Base-by-base conservation (phyloP, 1,140 invertebrate genomes). In the Drosophila simulans region DNA sequence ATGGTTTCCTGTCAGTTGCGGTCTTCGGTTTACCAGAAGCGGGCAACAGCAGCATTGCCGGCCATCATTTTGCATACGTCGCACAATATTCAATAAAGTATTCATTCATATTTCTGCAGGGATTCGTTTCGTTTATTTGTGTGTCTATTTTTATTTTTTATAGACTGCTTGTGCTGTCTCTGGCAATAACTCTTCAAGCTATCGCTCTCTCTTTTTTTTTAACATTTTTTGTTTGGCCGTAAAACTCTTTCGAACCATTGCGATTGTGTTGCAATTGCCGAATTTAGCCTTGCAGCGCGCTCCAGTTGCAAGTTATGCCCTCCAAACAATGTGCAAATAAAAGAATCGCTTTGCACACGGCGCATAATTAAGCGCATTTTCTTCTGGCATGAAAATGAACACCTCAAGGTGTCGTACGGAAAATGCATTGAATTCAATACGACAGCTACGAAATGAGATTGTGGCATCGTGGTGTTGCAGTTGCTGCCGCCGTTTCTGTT, bases 331-430 rank as follows among this genome's bases (percentile, higher is more conserved):
- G 15, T 27, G 13, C 25, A 58, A 73, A 53, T 72, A 60, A 83
- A 66, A 64, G 77, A 77, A 62, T 77, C 56, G 79, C 73, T 59
- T 82, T 81, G 73, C 66, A 31, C 46, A 37, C 49, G 63, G 51
- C 54, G 75, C 83, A 86, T 86, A 88, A 88, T 88, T 88, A 88
- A 77, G 84, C 83, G 84, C 83, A 80, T 88, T 88, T 88, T 88
- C 83, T 66, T 88, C 66, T 83, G 83, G 79, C 83, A 89, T 80
- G 84, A 89, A 89, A 89, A 89, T 89, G 85, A 89, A 89, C 84
- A 89, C 84, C 84, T 89, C 85, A 89, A 89, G 84, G 84, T 89
- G 83, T 65, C 65, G 72, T 51, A 25, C 27, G 56, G 68, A 66
- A 58, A 80, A 71, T 77, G 75, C 70, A 79, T 89, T 73, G 76